Conservation (phyloP, 2,888 invertebrate genomes). For the Aleiodes testaceus region DNA sequence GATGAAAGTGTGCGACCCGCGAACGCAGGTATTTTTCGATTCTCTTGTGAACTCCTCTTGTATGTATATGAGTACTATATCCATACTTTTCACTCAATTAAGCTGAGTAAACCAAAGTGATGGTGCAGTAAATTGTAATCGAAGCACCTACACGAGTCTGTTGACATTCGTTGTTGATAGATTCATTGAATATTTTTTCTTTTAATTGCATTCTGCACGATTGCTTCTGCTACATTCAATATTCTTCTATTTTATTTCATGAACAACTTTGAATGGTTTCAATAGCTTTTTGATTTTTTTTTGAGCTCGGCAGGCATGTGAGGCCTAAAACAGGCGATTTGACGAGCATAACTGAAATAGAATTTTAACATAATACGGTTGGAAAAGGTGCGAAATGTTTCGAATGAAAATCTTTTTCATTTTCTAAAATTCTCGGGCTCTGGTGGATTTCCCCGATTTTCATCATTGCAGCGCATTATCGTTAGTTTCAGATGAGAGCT, state of each 20-base stretch:
- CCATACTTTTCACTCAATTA: slow-evolving; percentile 7
- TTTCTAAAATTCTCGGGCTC: no score
- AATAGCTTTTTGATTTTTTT: slow-evolving; percentile 5
- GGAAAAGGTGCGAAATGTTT: no score
- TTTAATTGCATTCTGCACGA: slow-evolving; percentile 11
- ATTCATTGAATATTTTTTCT: slow-evolving; percentile 54
- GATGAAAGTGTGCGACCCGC: background rate
- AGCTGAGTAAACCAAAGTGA: slow-evolving; percentile 9
- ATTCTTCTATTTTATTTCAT: background rate
- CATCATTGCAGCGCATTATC: no score
- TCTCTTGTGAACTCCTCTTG: background rate
- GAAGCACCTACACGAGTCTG: slow-evolving; percentile 33
- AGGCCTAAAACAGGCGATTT: no score
- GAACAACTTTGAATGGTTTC: background rate
- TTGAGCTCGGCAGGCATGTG: no score
- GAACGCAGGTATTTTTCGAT: background rate
- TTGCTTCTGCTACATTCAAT: slow-evolving; percentile 17
- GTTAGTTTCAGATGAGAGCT: no score
- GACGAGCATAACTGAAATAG: no score
- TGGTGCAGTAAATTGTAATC: slow-evolving; percentile 35
- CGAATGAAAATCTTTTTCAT: no score
- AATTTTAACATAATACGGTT: no score
- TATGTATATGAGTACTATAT: slow-evolving; percentile 10
- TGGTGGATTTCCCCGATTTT: no score
- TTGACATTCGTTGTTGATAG: slow-evolving; percentile 36